Evolutionary conservation across 1,140 invertebrate genomes (phyloP), one percentile per base, ranked within the genome.

Genomic region (Halyomorpha halys): DNA sequence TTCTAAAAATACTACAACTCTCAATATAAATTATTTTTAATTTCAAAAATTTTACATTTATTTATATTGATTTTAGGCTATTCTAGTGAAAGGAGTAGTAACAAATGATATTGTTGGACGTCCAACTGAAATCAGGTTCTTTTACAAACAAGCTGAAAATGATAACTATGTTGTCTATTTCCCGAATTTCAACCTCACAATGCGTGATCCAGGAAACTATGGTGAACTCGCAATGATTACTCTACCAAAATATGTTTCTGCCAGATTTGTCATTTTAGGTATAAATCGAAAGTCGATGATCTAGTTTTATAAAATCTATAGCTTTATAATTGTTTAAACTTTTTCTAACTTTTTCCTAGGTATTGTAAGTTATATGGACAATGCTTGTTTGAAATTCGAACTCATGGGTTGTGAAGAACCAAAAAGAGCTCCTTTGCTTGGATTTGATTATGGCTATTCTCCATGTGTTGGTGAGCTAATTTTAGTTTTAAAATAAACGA

Each of bases 81-180:
- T 95, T 69, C 75, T 95, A 25, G 90, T 95, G 0, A 94, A 94
- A 76, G 93, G 93, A 61, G 92, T 96, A 15, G 89, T 96, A 4
- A 95, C 92, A 0, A 94, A 94, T 69, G 92, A 95, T 71, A 92
- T 95, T 60, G 92, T 95, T 14, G 93, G 93, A 62, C 80, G 93
- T 64, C 92, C 93, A 9, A 97, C 92, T 0, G 93, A 97, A 80
- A 92, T 97, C 63, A 80, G 94, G 65, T 94, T 97, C 76, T 97
- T 97, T 80, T 97, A 97, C 74, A 97, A 97, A 76, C 89, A 92
- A 76, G 81, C 88, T 5, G 92, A 94, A 75, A 85, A 77, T 69
- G 93, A 96, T 73, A 95, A 96, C 71, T 97, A 95, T 71, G 91
- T 96, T 9, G 91, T 96, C 0, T 97, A 97, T 70, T 96, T 94